Evolutionary conservation across 2,113 vertebrate genomes (phyloP).

Genomic region (Lophius piscatorius): DNA sequence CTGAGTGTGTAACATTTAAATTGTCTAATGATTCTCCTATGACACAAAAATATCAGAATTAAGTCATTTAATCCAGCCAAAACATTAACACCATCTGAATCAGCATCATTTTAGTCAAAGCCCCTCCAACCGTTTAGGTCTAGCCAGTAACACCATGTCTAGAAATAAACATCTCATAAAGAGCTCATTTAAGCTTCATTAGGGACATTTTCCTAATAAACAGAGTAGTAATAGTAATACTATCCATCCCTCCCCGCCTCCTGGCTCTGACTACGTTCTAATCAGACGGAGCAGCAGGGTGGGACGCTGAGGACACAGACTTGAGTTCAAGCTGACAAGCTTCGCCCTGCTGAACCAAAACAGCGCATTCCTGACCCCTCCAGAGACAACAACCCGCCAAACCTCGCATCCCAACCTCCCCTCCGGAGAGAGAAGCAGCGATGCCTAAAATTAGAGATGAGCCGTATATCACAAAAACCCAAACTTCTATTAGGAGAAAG

Average conservation of each 20-base stretch:
- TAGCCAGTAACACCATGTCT: too few relatives aligned
- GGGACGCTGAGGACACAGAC: conserved; percentile 5
- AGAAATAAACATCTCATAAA: too few relatives aligned
- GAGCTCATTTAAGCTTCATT: too few relatives aligned
- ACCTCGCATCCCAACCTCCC: conserved; percentile 16
- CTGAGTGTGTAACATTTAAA: too few relatives aligned
- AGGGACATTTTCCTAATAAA: too few relatives aligned
- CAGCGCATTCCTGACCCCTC: conserved; percentile 31
- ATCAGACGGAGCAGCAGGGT: conserved; percentile 10
- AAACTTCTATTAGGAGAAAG: conserved; percentile 19
- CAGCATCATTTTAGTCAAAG: too few relatives aligned
- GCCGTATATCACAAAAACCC: conserved; percentile 27
- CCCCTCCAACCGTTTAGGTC: too few relatives aligned
- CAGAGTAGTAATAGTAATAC: too few relatives aligned
- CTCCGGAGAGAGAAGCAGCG: conserved; percentile 4
- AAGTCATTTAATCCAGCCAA: too few relatives aligned
- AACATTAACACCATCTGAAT: too few relatives aligned
- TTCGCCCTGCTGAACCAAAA: conserved; percentile 30
- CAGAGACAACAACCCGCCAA: conserved; percentile 4
- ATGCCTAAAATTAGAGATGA: conserved; percentile 13
- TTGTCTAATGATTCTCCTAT: too few relatives aligned
- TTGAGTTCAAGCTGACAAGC: conserved; percentile 22
- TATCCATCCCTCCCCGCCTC: not conserved
- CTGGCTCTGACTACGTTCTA: conserved; percentile 19
- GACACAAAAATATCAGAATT: too few relatives aligned